Conservation (phyloP, 2,888 invertebrate species). For the Idaea straminata region DNA sequence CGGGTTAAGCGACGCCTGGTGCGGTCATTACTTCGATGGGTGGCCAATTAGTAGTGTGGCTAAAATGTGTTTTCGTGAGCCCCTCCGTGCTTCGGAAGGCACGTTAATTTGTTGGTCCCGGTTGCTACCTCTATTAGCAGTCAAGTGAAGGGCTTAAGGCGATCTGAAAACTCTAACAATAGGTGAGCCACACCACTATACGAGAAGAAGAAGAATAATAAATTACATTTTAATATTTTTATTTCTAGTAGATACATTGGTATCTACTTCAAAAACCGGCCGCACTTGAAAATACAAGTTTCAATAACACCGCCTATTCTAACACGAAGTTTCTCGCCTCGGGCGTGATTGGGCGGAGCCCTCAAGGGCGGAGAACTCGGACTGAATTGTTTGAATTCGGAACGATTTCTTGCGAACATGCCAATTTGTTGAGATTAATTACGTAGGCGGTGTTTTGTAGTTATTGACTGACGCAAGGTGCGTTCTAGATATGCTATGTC, state of each 20-base stretch:
- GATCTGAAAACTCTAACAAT: no score
- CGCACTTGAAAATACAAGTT: conserved; percentile 8
- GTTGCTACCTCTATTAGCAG: no score
- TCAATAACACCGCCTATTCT: conserved; percentile 9
- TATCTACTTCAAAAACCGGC: background rate
- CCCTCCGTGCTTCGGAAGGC: no score
- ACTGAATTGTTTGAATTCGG: conserved; percentile 43
- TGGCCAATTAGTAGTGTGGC: no score
- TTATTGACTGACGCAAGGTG: conserved; percentile 42
- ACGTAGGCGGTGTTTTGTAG: conserved; percentile 35
- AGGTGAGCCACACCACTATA: no score
- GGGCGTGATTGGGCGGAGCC: conserved; percentile 69
- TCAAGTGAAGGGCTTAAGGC: no score
- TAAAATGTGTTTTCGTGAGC: no score
- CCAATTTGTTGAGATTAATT: conserved; percentile 68
- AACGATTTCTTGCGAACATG: conserved; percentile 48
- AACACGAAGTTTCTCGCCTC: conserved; percentile 30
- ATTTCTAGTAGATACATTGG: background rate
- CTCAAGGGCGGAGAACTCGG: conserved; percentile 50
- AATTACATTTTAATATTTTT: no score
- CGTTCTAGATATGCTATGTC: conserved; percentile 30
- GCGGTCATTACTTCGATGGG: no score
- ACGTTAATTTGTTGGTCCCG: no score
- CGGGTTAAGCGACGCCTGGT: no score
- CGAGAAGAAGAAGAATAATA: no score